A percentile compares a stretch with the other conserved stretches of the same genome.
Evolutionary conservation across 2,113 vertebrate species (phyloP).

Genomic region (Corydoras maculifer): DNA sequence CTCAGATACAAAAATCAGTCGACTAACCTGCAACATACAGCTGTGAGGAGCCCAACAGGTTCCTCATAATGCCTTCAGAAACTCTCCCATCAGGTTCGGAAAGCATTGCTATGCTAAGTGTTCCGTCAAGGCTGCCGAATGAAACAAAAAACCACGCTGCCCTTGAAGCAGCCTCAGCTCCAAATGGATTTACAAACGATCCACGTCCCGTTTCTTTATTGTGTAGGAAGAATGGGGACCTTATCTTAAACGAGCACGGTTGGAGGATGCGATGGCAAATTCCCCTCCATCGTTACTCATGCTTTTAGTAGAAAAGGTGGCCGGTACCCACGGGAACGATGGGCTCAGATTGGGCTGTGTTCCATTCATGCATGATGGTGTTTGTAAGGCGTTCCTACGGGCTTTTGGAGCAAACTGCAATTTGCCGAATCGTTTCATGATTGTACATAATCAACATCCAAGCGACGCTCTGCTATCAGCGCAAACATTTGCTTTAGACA

Average conservation of each 20-base stretch:
- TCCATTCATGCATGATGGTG: constrained; percentile 10
- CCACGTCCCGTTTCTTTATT: no score
- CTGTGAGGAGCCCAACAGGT: background rate
- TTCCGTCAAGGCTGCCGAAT: constrained; percentile 22
- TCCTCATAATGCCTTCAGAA: constrained; percentile 20
- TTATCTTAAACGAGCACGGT: no score
- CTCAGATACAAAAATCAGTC: constrained; percentile 2
- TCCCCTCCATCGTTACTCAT: no score
- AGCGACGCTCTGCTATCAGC: background rate
- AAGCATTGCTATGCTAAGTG: constrained; percentile 38
- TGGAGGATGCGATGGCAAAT: no score
- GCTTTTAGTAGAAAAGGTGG: no score
- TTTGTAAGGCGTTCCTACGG: constrained; percentile 33
- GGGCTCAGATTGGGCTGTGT: constrained; percentile 14
- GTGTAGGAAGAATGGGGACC: no score
- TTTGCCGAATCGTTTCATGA: constrained; percentile 25
- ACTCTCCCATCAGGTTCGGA: constrained; percentile 11
- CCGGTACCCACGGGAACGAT: background rate
- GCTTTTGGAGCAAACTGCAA: constrained; percentile 27
- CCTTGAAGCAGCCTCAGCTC: constrained; percentile 30
- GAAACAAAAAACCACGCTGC: constrained; percentile 25
- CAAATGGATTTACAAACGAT: constrained; percentile 10
- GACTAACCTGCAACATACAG: constrained; percentile 15
- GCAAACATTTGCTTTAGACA: background rate
- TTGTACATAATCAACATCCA: constrained; percentile 18